These are phyloP conservation scores for Spilogale gracilis DNA, from an alignment of 2,113 vertebrate genomes.

Conservation along the genomic window DNA sequence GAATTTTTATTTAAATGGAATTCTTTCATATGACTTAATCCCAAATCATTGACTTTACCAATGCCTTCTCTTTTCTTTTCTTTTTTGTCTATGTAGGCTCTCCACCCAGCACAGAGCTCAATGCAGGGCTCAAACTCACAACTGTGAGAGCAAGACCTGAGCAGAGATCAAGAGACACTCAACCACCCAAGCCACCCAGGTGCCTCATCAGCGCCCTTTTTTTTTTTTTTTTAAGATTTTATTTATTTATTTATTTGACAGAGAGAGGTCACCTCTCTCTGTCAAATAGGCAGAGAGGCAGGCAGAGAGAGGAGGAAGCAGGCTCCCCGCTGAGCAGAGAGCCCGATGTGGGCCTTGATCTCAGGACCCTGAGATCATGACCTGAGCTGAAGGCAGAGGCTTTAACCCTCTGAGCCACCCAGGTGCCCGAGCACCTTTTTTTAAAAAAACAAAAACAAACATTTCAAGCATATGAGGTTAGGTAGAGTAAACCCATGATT, in stretches of 20 bases:
- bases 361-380: not conserved
- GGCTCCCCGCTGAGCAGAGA: not conserved
- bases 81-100: no score
- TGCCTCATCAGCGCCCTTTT: not conserved
- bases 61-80: not conserved
- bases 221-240: not conserved
- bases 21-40: not conserved
- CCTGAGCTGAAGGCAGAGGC: not conserved
- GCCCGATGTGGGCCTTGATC: not conserved
- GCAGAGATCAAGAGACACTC: no score
- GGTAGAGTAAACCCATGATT: not conserved
- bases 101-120: no score
- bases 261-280: no score
- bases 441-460: no score
- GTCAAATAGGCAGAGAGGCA: no score
- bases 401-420: not conserved
- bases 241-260: no score
- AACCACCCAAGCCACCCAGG: no score
- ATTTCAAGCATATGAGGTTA: not conserved
- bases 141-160: no score
- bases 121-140: no score
- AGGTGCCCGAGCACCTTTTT: not conserved
- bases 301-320: not conserved
- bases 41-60: not conserved
- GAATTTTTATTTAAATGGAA: not conserved